phyloP scores from a whole-genome alignment of 2,888 invertebrate species.

The Rhyacophila evoluta region DNA sequence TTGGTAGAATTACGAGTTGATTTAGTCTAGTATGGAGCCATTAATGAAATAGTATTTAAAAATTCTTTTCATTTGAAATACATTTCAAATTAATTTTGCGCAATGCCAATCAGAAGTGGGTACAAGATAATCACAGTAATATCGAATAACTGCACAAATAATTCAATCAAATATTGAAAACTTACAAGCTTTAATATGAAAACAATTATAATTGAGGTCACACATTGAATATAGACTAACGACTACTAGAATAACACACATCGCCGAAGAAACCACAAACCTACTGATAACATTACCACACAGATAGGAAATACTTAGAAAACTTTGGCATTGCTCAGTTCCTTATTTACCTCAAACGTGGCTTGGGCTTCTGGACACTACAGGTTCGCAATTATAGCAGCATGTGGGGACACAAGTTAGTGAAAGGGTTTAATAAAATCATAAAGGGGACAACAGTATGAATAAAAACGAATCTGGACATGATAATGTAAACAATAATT shows the following conservation, averaged over 20 bases:
- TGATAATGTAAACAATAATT: too few species aligned
- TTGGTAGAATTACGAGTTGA: too few species aligned
- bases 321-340: background rate
- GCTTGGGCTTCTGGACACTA: slow-evolving; percentile 12
- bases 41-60: too few species aligned
- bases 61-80: too few species aligned
- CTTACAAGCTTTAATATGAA: too few species aligned
- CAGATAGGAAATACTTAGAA: background rate
- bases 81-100: too few species aligned
- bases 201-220: background rate
- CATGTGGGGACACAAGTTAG: slow-evolving; percentile 45
- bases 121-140: too few species aligned
- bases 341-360: background rate
- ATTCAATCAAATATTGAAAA: too few species aligned
- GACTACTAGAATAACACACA: background rate
- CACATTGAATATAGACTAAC: background rate
- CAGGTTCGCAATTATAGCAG: slow-evolving; percentile 47
- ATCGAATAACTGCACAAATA: too few species aligned
- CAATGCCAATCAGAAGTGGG: too few species aligned
- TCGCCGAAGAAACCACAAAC: background rate
- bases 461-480: too few species aligned
- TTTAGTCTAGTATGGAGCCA: too few species aligned
- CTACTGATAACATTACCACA: background rate
- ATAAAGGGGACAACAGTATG: background rate
- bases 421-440: background rate